Percentiles rank a stretch among this genome's conserved stretches.
phyloP scores from a whole-genome alignment of 2,888 invertebrate genomes.

The Tetranychus piercei region DNA sequence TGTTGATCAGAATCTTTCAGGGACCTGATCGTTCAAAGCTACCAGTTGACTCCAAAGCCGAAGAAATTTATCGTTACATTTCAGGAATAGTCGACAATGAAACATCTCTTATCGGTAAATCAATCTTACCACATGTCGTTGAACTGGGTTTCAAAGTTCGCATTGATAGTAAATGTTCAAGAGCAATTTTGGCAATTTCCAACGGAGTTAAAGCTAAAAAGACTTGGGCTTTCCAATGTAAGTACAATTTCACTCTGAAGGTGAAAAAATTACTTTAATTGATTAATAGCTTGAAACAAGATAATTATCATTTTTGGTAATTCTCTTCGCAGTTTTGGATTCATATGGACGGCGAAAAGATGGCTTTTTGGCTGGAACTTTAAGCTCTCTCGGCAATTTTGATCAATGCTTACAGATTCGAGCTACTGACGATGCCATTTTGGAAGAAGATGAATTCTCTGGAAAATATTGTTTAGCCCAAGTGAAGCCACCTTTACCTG shows the following conservation, averaged over 20 bases:
- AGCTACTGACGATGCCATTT: conserved; percentile 12
- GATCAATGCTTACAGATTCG: conserved; percentile 14
- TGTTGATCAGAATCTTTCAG: neutral
- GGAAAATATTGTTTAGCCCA: conserved; percentile 2
- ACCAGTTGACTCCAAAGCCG: neutral
- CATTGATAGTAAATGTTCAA: conserved; percentile 2
- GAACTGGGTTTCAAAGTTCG: neutral
- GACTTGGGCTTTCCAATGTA: conserved; percentile 3
- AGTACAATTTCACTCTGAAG: neutral
- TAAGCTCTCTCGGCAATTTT: conserved; percentile 12
- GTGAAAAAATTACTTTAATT: neutral
- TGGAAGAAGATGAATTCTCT: neutral
- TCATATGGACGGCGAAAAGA: neutral
- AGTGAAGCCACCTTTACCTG: neutral
- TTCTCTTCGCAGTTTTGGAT: conserved; percentile 2
- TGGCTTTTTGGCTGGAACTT: conserved; percentile 3
- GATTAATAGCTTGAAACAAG: too few species aligned
- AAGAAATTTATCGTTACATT: conserved; percentile 6
- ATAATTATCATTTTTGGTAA: neutral
- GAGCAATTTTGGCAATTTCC: neutral
- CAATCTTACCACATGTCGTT: neutral
- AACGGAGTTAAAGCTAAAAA: conserved; percentile 6
- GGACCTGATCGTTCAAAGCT: conserved; percentile 1
- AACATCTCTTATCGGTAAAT: neutral
- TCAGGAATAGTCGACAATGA: conserved; percentile 3